These are phyloP conservation scores for Neodiprion virginianus DNA, from an alignment of 1,140 invertebrate species.

Conservation along the genomic window DNA sequence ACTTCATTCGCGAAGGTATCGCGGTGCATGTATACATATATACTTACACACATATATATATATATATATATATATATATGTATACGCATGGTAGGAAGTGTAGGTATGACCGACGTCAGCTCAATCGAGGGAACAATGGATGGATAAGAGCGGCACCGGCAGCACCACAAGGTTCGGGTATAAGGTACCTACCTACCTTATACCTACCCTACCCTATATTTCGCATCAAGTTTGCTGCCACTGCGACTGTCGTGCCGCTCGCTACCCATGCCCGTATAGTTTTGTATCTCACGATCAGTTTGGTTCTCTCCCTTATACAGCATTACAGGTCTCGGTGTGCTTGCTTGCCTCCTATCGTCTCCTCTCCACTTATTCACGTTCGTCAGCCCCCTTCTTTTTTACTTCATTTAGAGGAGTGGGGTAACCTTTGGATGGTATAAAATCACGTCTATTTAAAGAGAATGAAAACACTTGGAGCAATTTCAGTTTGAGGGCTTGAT, in stretches of 20 bases:
- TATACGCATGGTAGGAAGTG: neutral
- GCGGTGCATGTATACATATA: no score
- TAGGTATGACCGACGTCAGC: slow-evolving; percentile 50
- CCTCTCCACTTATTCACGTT: slow-evolving; percentile 35
- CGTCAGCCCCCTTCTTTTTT: slow-evolving; percentile 20
- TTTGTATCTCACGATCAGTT: neutral
- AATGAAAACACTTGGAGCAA: no score
- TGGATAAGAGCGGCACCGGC: slow-evolving; percentile 33
- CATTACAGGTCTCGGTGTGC: neutral
- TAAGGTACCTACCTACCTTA: slow-evolving; percentile 31
- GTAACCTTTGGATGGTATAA: no score
- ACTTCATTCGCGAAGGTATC: no score
- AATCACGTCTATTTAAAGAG: no score
- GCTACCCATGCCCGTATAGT: neutral
- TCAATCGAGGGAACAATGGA: slow-evolving; percentile 44
- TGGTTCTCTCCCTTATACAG: neutral
- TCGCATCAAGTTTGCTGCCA: slow-evolving; percentile 5
- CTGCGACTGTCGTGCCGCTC: no score
- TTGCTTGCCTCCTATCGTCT: slow-evolving; percentile 16
- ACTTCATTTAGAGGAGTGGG: no score
- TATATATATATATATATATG: no score
- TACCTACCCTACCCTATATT: no score
- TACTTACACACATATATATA: no score
- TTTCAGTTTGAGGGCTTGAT: no score
- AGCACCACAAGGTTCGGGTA: slow-evolving; percentile 17